Evolutionary conservation across 2,113 vertebrate species (phyloP), one percentile per base, ranked within the genome.

Genomic region (Turdus rufiventris): DNA sequence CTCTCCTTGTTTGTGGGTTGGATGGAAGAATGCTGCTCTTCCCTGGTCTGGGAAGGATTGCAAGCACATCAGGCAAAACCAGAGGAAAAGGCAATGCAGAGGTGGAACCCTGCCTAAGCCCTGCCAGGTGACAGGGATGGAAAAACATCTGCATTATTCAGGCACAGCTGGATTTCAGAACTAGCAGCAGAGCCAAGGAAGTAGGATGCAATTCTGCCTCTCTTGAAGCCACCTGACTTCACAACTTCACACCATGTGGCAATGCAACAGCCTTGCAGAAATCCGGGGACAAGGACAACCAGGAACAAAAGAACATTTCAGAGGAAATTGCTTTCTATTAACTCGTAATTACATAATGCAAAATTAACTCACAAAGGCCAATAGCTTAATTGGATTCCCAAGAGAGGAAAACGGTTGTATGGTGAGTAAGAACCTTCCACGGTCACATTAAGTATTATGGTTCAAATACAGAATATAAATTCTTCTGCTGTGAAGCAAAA

Each of bases 261-360:
- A 91, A 82, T 48, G 51, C 62, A 19, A 66, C 62, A 36, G 43
- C 77, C 71, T 89, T 91, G 36, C 74, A 76, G 71, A 91, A 91
- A 89, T 71, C 53, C 2, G 0, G 62, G 54, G 57, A 91, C 81
- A 61, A 80, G 88, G 78, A 90, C 62, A 93, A 92, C 75, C 62
- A 89, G 93, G 85, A 96, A 96, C 81, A 85, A 70, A 68, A 72
- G 77, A 91, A 63, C 47, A 38, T 96, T 96, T 94, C 58, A 73
- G 82, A 76, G 74, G 85, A 96, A 85, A 94, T 83, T 82, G 75
- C 93, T 90, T 96, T 96, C 95, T 93, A 95, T 96, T 96, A 95
- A 94, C 85, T 89, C 71, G 33, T 88, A 90, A 96, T 94, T 96
- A 70, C 75, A 62, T 85, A 94, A 94, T 54, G 62, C 82, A 96